phyloP scores from a whole-genome alignment of 2,113 vertebrate species.

The Vulpes ferrilata region DNA sequence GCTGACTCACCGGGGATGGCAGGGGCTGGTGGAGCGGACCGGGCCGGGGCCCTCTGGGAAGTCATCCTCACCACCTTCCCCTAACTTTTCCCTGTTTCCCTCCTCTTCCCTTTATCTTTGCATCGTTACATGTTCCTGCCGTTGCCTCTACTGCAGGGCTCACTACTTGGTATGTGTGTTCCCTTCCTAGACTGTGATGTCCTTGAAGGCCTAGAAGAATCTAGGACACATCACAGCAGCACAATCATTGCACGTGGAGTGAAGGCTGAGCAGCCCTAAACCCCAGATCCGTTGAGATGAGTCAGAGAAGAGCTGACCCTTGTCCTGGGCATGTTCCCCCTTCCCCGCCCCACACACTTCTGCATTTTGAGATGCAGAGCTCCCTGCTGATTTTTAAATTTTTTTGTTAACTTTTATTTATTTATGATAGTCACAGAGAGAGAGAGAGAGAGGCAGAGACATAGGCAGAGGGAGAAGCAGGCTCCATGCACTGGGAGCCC shows the following conservation, averaged over 20 bases:
- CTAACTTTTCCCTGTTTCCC: background rate
- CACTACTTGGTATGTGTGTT: background rate
- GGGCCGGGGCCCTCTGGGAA: background rate
- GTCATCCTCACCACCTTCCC: background rate
- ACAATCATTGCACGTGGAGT: background rate
- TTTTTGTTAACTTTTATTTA: too few relatives aligned
- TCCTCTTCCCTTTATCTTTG: background rate
- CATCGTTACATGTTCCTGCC: background rate
- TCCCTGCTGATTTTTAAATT: background rate
- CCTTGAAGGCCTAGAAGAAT: background rate
- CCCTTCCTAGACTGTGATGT: background rate
- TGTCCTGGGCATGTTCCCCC: background rate
- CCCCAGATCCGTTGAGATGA: background rate
- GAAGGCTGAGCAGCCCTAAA: background rate
- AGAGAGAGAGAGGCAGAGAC: too few relatives aligned
- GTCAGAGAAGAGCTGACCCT: background rate
- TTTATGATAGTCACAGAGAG: too few relatives aligned
- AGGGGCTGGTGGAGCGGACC: background rate
- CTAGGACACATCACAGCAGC: background rate
- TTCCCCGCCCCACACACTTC: background rate
- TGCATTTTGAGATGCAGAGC: background rate
- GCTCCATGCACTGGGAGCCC: too few relatives aligned
- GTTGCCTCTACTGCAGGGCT: background rate
- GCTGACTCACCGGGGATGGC: background rate
- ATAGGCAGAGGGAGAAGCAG: too few relatives aligned